Evolutionary conservation across 2,797 vertebrate genomes (phyloP).

Genomic region (Enteromius unitaeniatus): DNA sequence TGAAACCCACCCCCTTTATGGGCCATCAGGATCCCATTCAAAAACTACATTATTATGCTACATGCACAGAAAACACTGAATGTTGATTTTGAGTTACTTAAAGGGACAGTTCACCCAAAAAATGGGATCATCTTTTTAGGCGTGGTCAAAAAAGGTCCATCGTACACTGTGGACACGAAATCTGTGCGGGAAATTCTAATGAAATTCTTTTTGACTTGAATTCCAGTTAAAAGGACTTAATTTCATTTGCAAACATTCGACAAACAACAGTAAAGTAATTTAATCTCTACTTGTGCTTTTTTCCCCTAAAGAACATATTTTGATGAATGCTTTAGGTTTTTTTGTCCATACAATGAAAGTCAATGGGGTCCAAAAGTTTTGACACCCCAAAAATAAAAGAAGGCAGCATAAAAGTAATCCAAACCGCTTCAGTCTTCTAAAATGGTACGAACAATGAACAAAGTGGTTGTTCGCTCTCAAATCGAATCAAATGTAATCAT

Average conservation of each 20-base stretch:
- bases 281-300: not conserved
- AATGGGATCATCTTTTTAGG: not conserved
- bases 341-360: not conserved
- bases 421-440: not conserved
- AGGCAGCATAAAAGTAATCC: not conserved
- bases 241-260: not conserved
- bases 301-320: not conserved
- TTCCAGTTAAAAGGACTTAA: not conserved
- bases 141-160: not conserved
- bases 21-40: constrained; percentile 38
- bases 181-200: not conserved
- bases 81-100: constrained; percentile 47
- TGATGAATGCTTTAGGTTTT: not conserved
- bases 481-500: not conserved
- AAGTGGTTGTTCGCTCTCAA: not conserved
- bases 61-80: constrained; percentile 25
- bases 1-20: constrained; percentile 22
- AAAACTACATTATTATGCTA: constrained; percentile 38
- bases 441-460: not conserved
- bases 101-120: constrained; percentile 15
- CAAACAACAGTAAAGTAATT: not conserved
- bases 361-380: not conserved
- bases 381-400: not conserved
- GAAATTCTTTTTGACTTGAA: not conserved
- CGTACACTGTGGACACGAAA: not conserved